Evolutionary conservation across 2,797 vertebrate species (phyloP).

Genomic region (Ctenochaetus hawaiiensis): DNA sequence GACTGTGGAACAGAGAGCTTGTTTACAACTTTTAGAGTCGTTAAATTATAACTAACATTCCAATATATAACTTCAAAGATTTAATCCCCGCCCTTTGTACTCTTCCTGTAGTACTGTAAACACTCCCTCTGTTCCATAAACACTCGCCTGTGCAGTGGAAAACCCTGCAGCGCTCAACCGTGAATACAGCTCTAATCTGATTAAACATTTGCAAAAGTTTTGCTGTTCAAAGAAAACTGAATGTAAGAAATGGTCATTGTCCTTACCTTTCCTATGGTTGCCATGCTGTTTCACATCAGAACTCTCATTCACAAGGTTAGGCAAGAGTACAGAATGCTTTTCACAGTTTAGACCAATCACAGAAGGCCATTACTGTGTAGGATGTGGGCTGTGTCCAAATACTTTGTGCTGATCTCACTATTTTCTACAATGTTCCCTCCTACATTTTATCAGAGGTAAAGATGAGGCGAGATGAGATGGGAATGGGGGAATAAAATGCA

Average conservation of each 20-base stretch:
- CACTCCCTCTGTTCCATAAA: conserved; percentile 15
- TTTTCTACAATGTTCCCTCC: neutral
- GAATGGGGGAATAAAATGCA: too few relatives aligned
- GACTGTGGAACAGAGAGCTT: neutral
- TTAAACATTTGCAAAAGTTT: neutral
- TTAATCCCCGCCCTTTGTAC: neutral
- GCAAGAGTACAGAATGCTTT: neutral
- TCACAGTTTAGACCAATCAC: conserved; percentile 29
- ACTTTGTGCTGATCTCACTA: neutral
- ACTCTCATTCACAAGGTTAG: neutral
- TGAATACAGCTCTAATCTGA: neutral
- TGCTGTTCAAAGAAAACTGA: neutral
- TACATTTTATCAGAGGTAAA: too few relatives aligned
- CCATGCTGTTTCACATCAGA: conserved; percentile 39
- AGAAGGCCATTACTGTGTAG: neutral
- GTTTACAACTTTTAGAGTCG: neutral
- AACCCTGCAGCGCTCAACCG: neutral
- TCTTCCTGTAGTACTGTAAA: neutral
- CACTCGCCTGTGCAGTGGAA: neutral
- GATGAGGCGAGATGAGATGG: too few relatives aligned
- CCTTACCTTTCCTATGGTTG: conserved; percentile 54
- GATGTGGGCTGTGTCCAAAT: neutral
- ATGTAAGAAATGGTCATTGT: neutral
- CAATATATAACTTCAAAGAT: neutral
- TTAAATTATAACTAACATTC: neutral